Evolutionary conservation across 2,113 vertebrate species (phyloP).

Genomic region (Python bivittatus): DNA sequence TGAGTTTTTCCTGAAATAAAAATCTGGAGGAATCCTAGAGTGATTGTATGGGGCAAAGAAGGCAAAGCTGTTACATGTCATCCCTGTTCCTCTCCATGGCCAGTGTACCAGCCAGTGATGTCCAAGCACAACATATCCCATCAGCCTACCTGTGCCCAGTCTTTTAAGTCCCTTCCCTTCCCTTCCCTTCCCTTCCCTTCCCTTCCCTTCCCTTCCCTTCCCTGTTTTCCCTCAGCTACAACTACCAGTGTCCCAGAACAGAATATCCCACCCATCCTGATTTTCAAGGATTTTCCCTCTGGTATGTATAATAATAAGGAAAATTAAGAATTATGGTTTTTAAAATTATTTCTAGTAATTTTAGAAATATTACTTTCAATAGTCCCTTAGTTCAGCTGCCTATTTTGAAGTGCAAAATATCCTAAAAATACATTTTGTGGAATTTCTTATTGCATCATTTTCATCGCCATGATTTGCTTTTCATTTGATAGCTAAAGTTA

Average conservation of each 20-base stretch:
- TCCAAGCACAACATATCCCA: background rate
- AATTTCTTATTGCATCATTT: conserved; percentile 21
- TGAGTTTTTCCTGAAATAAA: background rate
- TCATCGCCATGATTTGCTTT: conserved; percentile 5
- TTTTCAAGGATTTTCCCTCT: background rate
- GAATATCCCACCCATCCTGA: background rate
- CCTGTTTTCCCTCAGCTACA: background rate
- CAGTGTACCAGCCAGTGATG: background rate
- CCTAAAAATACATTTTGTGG: background rate
- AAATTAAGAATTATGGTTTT: background rate
- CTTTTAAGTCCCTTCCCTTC: background rate
- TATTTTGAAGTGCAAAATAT: background rate
- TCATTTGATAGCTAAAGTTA: background rate
- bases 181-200: background rate
- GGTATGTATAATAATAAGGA: background rate
- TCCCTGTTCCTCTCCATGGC: background rate
- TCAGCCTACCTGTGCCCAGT: background rate
- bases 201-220: background rate
- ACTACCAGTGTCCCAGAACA: background rate
- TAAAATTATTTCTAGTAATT: background rate
- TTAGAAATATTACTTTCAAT: background rate
- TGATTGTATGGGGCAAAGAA: background rate
- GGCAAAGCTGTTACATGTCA: background rate
- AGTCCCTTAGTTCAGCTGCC: background rate
- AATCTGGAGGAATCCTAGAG: background rate